phyloP scores from a whole-genome alignment of 2,888 invertebrate species.

The Priocnemis perturbator region DNA sequence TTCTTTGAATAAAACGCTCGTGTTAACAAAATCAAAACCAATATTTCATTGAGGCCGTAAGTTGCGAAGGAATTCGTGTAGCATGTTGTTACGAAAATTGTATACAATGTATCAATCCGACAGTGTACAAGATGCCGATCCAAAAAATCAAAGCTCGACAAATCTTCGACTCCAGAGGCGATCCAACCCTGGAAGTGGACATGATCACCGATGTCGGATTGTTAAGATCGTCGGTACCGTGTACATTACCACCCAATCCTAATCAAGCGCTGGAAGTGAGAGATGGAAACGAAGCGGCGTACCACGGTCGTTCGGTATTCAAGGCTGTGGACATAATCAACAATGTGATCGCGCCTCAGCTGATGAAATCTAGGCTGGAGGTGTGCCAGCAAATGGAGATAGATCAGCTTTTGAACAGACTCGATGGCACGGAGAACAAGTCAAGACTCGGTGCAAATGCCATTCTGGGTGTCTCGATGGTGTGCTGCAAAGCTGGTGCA shows the following conservation, averaged over 20 bases:
- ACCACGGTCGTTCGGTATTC: constrained; percentile 63
- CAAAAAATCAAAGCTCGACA: constrained; percentile 80
- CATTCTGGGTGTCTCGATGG: constrained; percentile 66
- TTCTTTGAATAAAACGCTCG: too few species aligned
- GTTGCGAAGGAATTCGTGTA: background rate
- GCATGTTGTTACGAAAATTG: background rate
- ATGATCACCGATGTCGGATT: constrained; percentile 69
- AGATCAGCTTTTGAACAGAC: constrained; percentile 60
- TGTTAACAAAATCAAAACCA: too few species aligned
- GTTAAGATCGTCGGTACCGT: constrained; percentile 66
- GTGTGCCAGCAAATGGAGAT: constrained; percentile 68
- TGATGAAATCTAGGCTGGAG: constrained; percentile 64
- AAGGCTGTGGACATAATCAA: constrained; percentile 68
- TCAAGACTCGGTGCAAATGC: constrained; percentile 68
- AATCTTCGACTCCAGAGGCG: constrained; percentile 83
- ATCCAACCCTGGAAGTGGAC: constrained; percentile 80
- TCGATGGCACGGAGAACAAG: constrained; percentile 68
- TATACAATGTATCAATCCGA: too few species aligned
- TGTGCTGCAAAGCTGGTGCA: constrained; percentile 70
- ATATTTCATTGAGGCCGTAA: too few species aligned
- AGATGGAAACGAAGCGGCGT: constrained; percentile 62
- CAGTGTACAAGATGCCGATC: constrained; percentile 76
- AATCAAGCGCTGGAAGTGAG: constrained; percentile 63
- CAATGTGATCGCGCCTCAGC: constrained; percentile 66
- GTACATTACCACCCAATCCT: constrained; percentile 51